Evolutionary conservation across 2,113 vertebrate species (phyloP), one percentile per base, ranked within the genome.

Genomic region (Macrotus californicus): DNA sequence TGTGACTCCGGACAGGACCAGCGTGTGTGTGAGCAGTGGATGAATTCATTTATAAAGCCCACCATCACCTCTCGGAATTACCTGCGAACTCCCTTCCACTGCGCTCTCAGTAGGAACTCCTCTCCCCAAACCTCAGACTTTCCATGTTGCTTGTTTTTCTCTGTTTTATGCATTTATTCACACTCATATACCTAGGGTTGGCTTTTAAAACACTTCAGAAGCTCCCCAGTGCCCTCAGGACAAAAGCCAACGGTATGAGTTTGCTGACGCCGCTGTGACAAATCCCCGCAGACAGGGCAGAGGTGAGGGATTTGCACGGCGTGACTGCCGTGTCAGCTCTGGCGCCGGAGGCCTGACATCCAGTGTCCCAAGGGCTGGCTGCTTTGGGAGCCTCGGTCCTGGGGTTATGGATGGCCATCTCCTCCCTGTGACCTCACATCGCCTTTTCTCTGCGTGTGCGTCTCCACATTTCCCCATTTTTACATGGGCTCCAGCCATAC

Each of bases 341-440:
- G 5, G 67, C 41, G 16, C 67, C 7, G 21, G 36, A 56, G 50
- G 48, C 21, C 50, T 0, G 11, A 4, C 66, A 9, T 4, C 66
- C 2, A 29, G 29, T 1, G 46, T 24, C 2, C 1, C 9, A 34
- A 39, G 64, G 15, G 22, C 24, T 6, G 3, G 48, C 5, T 24
- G 14, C 85, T 24, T 46, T 29, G 5, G 36, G 9, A 39, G 54
- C 80, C 22, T 4, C 18, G 24, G 77, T 59, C 15, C 24, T 61
- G 21, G 59, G 14, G 6, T 36, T 39, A 21, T 9, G 41, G 59
- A 7, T 0, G 2, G 22, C 41, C 0, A 0, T 31, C 61, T 41
- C n/a, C 31, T 52, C 72, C 43, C 46, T 15, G 5, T 4, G 29
- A 36, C 72, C 24, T 69, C 80, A 56, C 13, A 1, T 3, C 19